Base-by-base conservation (phyloP, 1,140 invertebrate species). In the Zaprionus camerounensis region DNA sequence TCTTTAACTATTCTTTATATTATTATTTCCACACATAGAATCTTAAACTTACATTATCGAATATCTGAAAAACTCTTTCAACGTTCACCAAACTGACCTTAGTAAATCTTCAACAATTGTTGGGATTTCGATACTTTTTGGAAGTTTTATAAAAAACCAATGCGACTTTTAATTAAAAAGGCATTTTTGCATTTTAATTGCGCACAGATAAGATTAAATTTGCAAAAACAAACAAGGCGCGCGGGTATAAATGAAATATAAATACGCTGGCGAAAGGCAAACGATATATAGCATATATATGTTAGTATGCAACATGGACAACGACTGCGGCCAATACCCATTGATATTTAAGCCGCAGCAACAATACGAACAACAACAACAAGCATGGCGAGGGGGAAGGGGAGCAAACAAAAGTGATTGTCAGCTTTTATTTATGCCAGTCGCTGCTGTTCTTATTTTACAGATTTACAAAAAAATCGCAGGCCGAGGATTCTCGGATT, bases 141-240 rank as follows among this genome's bases (percentile, higher is more conserved):
- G 11, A 5, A 24, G 6, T n/a, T 67, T 67, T 44, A 15, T 3
- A 31, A 38, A 57, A 28, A 72, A 49, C 28, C 38, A 28, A 49
- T 26, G 9, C 20, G 64, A 44, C 58, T 81, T 86, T 81, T 65
- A 81, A 88, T 84, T 88, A 79, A 84, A 87, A 73, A 62, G 56
- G 61, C 41, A 90, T 80, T 90, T 88, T 80, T 81, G 85, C 81
- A 82, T 90, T 90, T 90, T 82, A 90, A 90, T 90, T 90, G 85
- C 67, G 64, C 71, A 24, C 44, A 71, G 66, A 78, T 81, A 73
- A 88, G 84, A 88, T 88, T 71, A 78, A 87, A 87, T 80, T 72
- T 57, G 20, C 70, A 65, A 80, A 78, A 83, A 49, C 20, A 63
- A 64, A 71, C 22, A 61, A 17, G 41, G n/a, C 65, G 11, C 28